These are phyloP conservation scores for Sclerodermus sp. DNA, from an alignment of 2,888 invertebrate genomes.

Conservation along the genomic window DNA sequence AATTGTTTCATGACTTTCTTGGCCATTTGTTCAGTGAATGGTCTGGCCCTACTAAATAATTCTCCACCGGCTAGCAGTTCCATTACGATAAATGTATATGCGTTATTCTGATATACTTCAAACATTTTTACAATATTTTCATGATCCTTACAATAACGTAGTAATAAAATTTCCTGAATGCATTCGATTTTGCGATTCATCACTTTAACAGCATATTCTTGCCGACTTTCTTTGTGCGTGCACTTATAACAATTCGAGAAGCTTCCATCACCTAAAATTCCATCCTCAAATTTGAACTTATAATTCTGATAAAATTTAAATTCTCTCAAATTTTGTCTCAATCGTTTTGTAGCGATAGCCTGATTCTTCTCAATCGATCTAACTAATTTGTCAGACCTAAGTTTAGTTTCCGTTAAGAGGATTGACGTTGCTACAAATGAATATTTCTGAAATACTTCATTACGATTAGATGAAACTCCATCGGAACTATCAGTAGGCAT, in stretches of 20 bases:
- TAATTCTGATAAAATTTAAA: constrained; percentile 87
- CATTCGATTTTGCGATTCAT: constrained; percentile 69
- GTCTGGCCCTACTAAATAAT: constrained; percentile 67
- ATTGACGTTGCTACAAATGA: constrained; percentile 94
- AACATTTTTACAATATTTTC: constrained; percentile 82
- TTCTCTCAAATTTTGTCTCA: constrained; percentile 58
- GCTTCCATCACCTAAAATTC: constrained; percentile 85
- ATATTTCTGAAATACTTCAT: constrained; percentile 89
- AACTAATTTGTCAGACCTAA: constrained; percentile 68
- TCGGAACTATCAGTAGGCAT: constrained; percentile 90
- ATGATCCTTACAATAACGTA: constrained; percentile 86
- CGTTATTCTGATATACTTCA: constrained; percentile 82
- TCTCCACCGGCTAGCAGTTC: constrained; percentile 87
- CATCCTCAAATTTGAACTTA: constrained; percentile 70
- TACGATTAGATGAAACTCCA: constrained; percentile 79
- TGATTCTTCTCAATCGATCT: no score
- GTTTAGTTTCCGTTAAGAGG: constrained; percentile 77
- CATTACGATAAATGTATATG: constrained; percentile 86
- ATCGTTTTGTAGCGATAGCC: no score
- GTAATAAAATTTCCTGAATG: constrained; percentile 73
- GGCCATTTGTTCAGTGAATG: constrained; percentile 78
- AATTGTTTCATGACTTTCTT: constrained; percentile 80
- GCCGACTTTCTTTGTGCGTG: constrained; percentile 70
- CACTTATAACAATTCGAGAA: constrained; percentile 87
- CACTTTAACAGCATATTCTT: constrained; percentile 88